Percentiles rank a stretch among this genome's conserved stretches.
These are phyloP conservation scores for Orthosia gothica DNA, from an alignment of 2,888 invertebrate genomes.

Conservation along the genomic window DNA sequence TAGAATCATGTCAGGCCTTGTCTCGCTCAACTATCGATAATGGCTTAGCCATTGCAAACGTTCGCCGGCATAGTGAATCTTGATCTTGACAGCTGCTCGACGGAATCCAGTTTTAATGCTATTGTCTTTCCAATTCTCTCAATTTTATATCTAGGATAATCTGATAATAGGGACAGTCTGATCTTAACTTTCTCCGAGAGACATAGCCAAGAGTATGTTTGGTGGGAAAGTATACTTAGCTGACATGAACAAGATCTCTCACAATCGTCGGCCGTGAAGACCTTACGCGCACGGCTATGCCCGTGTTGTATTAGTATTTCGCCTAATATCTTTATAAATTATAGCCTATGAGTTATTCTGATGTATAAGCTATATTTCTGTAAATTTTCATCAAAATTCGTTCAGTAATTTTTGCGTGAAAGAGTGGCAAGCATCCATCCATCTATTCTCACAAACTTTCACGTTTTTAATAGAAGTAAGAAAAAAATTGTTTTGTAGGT, in stretches of 20 bases:
- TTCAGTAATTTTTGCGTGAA: too few species aligned
- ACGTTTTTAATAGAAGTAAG: too few species aligned
- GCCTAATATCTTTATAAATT: too few species aligned
- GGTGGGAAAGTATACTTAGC: background rate
- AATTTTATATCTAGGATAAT: conserved; percentile 27
- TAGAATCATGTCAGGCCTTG: conserved; percentile 17
- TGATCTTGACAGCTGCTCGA: conserved; percentile 33
- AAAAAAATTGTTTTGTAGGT: background rate
- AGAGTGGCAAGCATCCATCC: too few species aligned
- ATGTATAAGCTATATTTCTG: too few species aligned
- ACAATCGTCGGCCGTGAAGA: background rate
- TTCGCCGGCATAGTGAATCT: conserved; percentile 18
- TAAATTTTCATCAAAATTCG: too few species aligned
- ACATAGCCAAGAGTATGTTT: background rate
- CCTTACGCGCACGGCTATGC: too few species aligned
- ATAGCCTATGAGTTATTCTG: too few species aligned
- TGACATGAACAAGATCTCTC: background rate
- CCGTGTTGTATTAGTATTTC: too few species aligned
- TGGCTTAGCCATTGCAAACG: conserved; percentile 25
- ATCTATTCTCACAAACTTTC: too few species aligned
- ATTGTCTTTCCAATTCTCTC: conserved; percentile 41
- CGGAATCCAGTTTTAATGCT: conserved; percentile 36
- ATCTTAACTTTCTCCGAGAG: conserved; percentile 18
- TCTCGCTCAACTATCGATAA: conserved; percentile 20
- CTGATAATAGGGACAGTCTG: conserved; percentile 14